These are phyloP conservation scores for Oncorhynchus gorbuscha DNA, from an alignment of 2,113 vertebrate genomes.

Conservation along the genomic window DNA sequence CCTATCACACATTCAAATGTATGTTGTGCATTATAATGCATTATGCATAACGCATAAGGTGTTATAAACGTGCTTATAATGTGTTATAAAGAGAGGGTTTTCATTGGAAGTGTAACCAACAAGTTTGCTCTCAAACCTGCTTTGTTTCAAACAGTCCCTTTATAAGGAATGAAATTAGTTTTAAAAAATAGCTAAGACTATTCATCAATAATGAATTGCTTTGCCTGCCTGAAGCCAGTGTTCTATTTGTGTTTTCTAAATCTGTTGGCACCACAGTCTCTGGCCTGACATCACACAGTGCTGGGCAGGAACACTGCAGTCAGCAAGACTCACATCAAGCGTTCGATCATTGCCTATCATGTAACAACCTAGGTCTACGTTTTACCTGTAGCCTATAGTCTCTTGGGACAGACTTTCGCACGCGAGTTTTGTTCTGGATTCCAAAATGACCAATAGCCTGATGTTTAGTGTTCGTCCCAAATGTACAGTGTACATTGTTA, in stretches of 20 bases:
- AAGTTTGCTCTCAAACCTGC: too few species aligned
- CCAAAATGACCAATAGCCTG: conserved; percentile 10
- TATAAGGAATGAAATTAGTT: too few species aligned
- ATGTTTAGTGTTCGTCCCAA: background rate
- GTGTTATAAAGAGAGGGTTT: too few species aligned
- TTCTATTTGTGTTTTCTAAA: conserved; percentile 58
- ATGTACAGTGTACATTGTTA: too few species aligned
- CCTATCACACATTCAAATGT: too few species aligned
- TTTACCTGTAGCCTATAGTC: conserved; percentile 41
- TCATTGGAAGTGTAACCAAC: background rate
- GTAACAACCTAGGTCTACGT: conserved; percentile 39
- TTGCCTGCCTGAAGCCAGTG: conserved; percentile 29
- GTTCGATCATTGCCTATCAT: conserved; percentile 54
- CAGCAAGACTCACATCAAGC: conserved; percentile 53
- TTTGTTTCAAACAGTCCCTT: too few species aligned
- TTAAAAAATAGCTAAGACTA: background rate
- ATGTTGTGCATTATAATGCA: too few species aligned
- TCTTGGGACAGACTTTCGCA: too few species aligned
- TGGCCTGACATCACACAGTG: conserved; percentile 19
- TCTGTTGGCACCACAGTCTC: conserved; percentile 46
- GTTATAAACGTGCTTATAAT: too few species aligned
- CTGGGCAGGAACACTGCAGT: conserved; percentile 60
- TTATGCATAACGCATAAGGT: too few species aligned
- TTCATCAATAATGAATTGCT: background rate
- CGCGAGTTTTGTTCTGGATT: background rate